Percentiles rank a stretch among this genome's conserved stretches.
Evolutionary conservation across 2,797 vertebrate genomes (phyloP).

Genomic region (Tauraco hartlaubi): DNA sequence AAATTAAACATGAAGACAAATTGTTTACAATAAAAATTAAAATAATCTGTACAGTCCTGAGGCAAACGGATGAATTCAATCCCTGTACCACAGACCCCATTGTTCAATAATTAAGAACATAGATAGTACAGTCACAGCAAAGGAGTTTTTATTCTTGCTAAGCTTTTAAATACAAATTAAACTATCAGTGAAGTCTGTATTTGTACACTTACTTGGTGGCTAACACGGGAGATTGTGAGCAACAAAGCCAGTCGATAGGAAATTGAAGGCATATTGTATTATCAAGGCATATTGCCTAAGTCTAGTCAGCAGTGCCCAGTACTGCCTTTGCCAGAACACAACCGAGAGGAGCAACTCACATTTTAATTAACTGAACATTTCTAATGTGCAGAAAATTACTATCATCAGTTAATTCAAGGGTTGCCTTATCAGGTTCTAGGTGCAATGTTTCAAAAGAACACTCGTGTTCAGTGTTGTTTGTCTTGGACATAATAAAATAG

Average conservation of each 20-base stretch:
- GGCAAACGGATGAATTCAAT: neutral
- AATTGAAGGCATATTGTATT: neutral
- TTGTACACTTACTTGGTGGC: neutral
- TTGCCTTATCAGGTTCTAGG: neutral
- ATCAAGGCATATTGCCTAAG: neutral
- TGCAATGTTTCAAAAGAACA: neutral
- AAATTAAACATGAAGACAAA: neutral
- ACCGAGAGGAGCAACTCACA: neutral
- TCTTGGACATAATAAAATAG: neutral
- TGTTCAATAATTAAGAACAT: neutral
- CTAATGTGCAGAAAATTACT: neutral
- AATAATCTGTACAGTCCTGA: neutral
- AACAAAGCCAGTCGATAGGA: neutral
- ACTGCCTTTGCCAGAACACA: neutral
- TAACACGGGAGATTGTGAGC: neutral
- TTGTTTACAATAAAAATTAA: neutral
- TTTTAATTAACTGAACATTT: neutral
- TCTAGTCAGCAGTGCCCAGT: neutral
- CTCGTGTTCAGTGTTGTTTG: neutral
- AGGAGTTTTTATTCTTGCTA: neutral
- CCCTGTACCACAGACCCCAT: neutral
- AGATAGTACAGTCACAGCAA: neutral
- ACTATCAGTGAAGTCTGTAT: neutral
- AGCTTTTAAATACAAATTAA: neutral
- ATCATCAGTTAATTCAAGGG: neutral